Base-by-base conservation (phyloP, 92 coral and sea anemone species). In the Actinernus sp. region DNA sequence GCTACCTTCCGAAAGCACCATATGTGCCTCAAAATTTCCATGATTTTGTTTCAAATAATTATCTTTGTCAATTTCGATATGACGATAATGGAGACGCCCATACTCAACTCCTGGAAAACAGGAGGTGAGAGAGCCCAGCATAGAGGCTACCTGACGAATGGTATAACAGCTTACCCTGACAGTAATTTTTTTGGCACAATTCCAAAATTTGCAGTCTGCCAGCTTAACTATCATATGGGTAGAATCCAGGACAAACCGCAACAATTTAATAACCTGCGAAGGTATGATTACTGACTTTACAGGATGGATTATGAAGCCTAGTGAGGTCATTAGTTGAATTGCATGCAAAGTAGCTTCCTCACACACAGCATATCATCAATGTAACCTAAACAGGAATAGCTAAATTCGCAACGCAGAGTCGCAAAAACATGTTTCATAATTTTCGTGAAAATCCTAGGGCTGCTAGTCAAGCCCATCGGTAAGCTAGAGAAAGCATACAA, bases 271-370 rank as follows among this genome's bases (percentile, higher is more conserved):
- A 17, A 24, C 11, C 50, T 76, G 84, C 8, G 79, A 49, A 3
- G 84, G 89, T 16, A 68, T 45, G 26, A 75, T 13, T 46, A 75
- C 73, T 13, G 77, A 83, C 40, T 74, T 76, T 11, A 69, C 66
- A 23, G 81, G 81, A 27, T 84, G 85, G 22, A 68, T 47, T 18
- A 50, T 61, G 26, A 82, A 83, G 22, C 90, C 90, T 19, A 83
- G 63, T 27, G 74, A 58, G 55, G 47, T 59, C 20, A 77, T 18
- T 0, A 84, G 30, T 23, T 63, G 69, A 11, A 63, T 61, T 8
- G 85, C 81, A 58, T 43, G 50, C 21, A 71, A 31, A 3, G 82
- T 85, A 25, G 86, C 74, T 63, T 56, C 53, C 25, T 70, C 62
- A 48, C 76, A 66, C 33, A 63, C n/a, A 78, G 34, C 3, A 66